Base-by-base conservation (phyloP, 2,888 invertebrate genomes). In the Platerodrilus igneus region DNA sequence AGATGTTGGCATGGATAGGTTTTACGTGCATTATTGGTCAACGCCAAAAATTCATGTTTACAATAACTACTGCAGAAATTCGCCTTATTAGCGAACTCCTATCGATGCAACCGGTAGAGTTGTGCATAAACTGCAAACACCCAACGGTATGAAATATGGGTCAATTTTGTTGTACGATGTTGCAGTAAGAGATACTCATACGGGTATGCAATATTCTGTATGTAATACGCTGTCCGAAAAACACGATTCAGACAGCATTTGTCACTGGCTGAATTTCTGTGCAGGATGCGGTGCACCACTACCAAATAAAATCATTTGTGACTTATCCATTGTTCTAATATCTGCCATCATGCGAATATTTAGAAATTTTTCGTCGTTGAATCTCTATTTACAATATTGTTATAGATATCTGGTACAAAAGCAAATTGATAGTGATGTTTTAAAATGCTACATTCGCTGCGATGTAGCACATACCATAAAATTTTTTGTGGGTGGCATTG, bases 41-140 rank as follows among this genome's bases (percentile, higher is more conserved):
- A 19, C 37, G 35, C 35, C 18, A 36, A n/a, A 31, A 37, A 17
- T n/a, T n/a, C n/a, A n/a, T n/a, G 40, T 36, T 15, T 40, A 35
- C 22, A 40, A 29, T 27, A 23, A 40, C 13, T 40, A 40, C 22
- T 14, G 13, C 8, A 21, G 27, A 18, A 17, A 6, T 9, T 14
- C 20, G 18, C 3, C 14, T 7, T 36, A 29, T 20, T 48, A 39
- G 35, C 42, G 35, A 38, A 39, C 47, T 18, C 17, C 28, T 16
- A 32, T 48, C 14, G 46, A 48, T 34, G 42, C 42, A 13, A 48
- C 48, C 26, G 48, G 46, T 9, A 23, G 39, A 21, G 30, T 48
- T 17, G 48, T 47, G 13, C 17, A 25, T 20, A 45, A 42, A 35
- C 30, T 48, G 11, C 26, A 28, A 16, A 34, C 35, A 7, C 26